Percentiles rank a stretch among this genome's conserved stretches.
Conservation (phyloP, 2,113 vertebrate genomes). For the Noturus placidus region DNA sequence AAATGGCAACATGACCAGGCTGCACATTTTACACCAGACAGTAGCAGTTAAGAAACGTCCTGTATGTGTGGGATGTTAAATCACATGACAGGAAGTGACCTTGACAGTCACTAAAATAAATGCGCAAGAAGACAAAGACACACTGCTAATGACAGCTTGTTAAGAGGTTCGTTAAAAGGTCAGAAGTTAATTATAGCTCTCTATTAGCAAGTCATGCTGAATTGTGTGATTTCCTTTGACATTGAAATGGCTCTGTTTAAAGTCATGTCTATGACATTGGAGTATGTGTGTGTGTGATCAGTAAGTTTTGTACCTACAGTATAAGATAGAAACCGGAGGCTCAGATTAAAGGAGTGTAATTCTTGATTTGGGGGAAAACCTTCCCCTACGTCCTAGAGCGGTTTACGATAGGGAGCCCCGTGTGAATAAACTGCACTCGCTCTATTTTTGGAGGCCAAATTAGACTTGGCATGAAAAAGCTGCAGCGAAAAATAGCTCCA, state of each 20-base stretch:
- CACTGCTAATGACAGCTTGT: conserved; percentile 52
- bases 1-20: neutral
- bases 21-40: neutral
- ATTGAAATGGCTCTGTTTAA: neutral
- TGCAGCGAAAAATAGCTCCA: conserved; percentile 76
- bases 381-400: neutral
- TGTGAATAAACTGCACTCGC: conserved; percentile 58
- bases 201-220: conserved; percentile 58
- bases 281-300: conserved; percentile 27
- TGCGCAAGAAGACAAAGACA: conserved; percentile 50
- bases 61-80: conserved; percentile 37
- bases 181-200: conserved; percentile 63
- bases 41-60: conserved; percentile 39
- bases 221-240: neutral
- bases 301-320: conserved; percentile 37
- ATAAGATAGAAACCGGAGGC: neutral
- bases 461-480: conserved; percentile 64
- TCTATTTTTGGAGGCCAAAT: conserved; percentile 73
- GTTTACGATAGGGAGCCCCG: conserved; percentile 65
- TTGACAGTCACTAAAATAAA: conserved; percentile 14
- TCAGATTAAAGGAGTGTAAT: neutral
- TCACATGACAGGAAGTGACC: conserved; percentile 42
- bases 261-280: conserved; percentile 5
- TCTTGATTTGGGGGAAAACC: conserved; percentile 23
- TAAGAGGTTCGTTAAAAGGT: conserved; percentile 41